A percentile compares a stretch with the other conserved stretches of the same genome.
These are phyloP conservation scores for Bombus waltoni DNA, from an alignment of 1,140 invertebrate species.

Conservation along the genomic window DNA sequence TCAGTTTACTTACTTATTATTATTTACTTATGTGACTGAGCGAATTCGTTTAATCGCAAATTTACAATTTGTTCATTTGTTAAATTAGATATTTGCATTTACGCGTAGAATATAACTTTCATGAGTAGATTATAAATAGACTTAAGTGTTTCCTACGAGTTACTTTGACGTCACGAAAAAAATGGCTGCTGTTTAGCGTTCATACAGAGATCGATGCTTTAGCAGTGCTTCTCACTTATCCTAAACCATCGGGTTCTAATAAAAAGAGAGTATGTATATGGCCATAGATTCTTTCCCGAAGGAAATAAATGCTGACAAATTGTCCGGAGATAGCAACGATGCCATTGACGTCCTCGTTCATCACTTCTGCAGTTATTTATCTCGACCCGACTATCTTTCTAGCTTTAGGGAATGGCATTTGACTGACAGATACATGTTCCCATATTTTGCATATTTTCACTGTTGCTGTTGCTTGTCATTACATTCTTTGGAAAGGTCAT, in stretches of 20 bases:
- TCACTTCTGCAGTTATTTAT: background rate
- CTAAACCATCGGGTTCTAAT: background rate
- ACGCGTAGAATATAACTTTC: background rate
- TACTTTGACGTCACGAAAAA: background rate
- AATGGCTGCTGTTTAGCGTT: background rate
- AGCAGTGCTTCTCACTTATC: constrained; percentile 6
- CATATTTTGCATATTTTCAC: background rate
- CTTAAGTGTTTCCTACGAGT: background rate
- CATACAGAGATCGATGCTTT: background rate
- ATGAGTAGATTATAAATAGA: background rate
- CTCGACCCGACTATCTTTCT: background rate
- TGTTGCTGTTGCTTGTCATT: background rate
- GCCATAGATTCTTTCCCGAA: background rate
- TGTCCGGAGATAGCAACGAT: constrained; percentile 20
- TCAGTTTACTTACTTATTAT: no score
- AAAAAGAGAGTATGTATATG: constrained; percentile 9
- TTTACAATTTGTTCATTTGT: no score
- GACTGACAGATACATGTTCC: background rate
- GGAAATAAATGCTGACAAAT: constrained; percentile 35
- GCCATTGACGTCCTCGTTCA: constrained; percentile 15
- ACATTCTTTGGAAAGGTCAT: background rate
- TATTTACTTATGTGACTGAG: no score
- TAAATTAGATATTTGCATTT: background rate
- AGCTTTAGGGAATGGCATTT: background rate
- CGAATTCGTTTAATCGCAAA: no score